phyloP scores from a whole-genome alignment of 1,140 invertebrate species.

The Acromyrmex echinatior region DNA sequence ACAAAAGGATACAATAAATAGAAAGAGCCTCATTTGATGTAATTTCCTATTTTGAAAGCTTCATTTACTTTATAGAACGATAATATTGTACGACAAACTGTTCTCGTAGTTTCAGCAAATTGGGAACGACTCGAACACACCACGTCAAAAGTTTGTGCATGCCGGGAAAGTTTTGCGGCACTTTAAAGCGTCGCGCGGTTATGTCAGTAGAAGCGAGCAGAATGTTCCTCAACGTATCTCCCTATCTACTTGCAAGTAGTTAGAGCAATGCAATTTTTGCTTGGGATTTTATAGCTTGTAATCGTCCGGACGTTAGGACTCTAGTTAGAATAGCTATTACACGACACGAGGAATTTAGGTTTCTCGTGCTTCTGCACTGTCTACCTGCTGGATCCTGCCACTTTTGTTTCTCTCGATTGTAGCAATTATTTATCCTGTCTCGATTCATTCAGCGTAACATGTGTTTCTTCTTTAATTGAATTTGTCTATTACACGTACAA shows the following conservation, averaged over 20 bases:
- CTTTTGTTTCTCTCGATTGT: slow-evolving; percentile 24
- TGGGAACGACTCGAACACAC: slow-evolving; percentile 44
- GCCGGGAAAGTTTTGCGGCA: slow-evolving; percentile 36
- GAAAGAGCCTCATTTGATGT: background rate
- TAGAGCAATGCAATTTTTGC: slow-evolving; percentile 63
- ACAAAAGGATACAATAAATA: background rate
- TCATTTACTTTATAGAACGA: background rate
- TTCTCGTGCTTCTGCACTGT: slow-evolving; percentile 71
- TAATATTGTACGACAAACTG: slow-evolving; percentile 15
- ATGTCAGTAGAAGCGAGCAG: slow-evolving; percentile 57
- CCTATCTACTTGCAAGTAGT: background rate
- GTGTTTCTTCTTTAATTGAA: background rate
- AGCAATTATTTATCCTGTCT: background rate
- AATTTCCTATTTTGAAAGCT: slow-evolving; percentile 10
- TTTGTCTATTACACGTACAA: background rate
- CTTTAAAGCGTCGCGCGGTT: slow-evolving; percentile 50
- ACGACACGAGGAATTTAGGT: slow-evolving; percentile 76
- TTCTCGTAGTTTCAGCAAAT: slow-evolving; percentile 40
- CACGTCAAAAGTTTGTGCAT: slow-evolving; percentile 51
- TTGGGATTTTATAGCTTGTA: slow-evolving; percentile 78
- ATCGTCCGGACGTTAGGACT: slow-evolving; percentile 74
- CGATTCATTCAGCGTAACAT: background rate
- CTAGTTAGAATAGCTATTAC: slow-evolving; percentile 73
- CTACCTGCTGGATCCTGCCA: slow-evolving; percentile 3
- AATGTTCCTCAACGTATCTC: slow-evolving; percentile 57